Evolutionary conservation across 2,797 vertebrate genomes (phyloP).

Genomic region (Pachyuromys duprasi): DNA sequence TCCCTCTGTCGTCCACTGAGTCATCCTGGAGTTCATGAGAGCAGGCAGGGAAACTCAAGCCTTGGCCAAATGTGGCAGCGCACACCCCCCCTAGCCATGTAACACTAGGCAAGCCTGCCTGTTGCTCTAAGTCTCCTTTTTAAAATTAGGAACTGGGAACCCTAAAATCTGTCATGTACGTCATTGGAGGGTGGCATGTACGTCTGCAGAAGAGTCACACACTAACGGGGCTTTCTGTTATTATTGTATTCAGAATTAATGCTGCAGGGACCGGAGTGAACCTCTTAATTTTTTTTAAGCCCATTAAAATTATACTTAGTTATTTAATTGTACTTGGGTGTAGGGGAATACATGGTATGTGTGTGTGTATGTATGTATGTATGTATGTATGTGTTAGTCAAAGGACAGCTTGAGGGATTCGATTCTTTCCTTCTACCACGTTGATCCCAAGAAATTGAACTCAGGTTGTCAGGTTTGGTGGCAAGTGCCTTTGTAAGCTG

Average conservation of each 20-base stretch:
- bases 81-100: background rate
- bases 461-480: background rate
- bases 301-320: background rate
- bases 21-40: background rate
- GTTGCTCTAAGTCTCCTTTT: background rate
- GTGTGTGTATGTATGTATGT: too few species aligned
- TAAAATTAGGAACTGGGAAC: background rate
- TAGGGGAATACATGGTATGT: background rate
- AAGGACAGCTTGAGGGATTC: background rate
- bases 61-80: background rate
- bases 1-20: background rate
- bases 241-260: background rate
- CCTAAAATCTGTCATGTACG: background rate
- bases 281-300: background rate
- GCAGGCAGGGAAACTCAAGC: background rate
- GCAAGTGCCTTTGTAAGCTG: background rate
- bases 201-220: background rate
- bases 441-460: background rate
- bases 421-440: background rate
- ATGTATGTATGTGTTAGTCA: background rate
- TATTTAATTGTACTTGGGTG: background rate
- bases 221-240: background rate
- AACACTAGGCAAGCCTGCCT: background rate
- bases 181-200: background rate
- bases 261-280: background rate